Base-by-base conservation (phyloP, 2,113 vertebrate species). In the Ahaetulla prasina region DNA sequence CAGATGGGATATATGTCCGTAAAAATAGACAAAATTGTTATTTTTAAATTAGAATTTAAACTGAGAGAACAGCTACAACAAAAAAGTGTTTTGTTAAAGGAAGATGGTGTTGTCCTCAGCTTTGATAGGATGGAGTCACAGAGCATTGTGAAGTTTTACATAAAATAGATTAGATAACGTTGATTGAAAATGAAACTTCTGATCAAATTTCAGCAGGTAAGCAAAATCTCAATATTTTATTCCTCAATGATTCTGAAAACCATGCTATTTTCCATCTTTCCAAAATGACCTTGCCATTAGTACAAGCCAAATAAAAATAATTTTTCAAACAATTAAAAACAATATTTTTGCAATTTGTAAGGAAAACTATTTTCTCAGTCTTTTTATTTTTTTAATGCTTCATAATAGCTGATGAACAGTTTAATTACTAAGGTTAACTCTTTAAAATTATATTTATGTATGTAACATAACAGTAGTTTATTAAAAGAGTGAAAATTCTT, bases 401-500 rank as follows among this genome's bases (percentile, higher is more conserved):
- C 90, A 93, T 52, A 91, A 90, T 94, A 93, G 60, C 43, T 91
- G 23, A 80, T 91, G 43, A 96, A 94, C 23, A 95, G 91, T 95
- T 96, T 94, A 47, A 96, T 84, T 91, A 91, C 50, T 94, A 49
- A 0, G 50, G 93, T 94, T 94, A 85, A 93, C 92, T 96, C 93
- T 47, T 89, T 68, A 43, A 92, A 93, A 94, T 90, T 68, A 84
- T 91, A 91, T 95, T 95, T 97, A 95, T 97, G 92, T 85, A 95
- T 96, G 96, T 85, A 94, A 93, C 86, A 89, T 95, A 97, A 95
- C 93, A 97, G 93, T 96, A 96, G 27, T 96, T 97, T 97, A 98
- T 98, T 98, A 97, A 96, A 97, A 89, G 20, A 97, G 97, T 94
- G 95, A 97, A 98, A 98, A 98, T 91, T 96, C 95, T 96, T 96